Percentiles rank a stretch among this genome's conserved stretches.
These are phyloP conservation scores for Elmis aenea DNA, from an alignment of 2,888 invertebrate species.

Conservation along the genomic window DNA sequence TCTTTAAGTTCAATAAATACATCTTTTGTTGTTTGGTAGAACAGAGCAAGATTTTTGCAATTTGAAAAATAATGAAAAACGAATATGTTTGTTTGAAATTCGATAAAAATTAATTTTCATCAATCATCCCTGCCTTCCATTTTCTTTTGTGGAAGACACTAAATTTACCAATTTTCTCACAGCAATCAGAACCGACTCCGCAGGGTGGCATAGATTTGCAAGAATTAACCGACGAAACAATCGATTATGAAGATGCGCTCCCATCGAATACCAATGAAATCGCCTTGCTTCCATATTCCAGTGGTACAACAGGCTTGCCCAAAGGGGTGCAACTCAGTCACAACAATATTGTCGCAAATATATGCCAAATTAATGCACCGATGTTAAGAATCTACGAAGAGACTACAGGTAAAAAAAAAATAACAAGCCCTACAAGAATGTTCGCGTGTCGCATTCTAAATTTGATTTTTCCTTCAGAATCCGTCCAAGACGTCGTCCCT, in stretches of 20 bases:
- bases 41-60: too few relatives aligned
- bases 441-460: too few relatives aligned
- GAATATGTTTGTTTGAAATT: too few relatives aligned
- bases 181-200: conserved; percentile 48
- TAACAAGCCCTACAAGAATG: too few relatives aligned
- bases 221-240: conserved; percentile 53
- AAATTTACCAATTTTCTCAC: too few relatives aligned
- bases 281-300: conserved; percentile 73
- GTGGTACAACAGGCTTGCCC: conserved; percentile 79
- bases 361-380: conserved; percentile 7
- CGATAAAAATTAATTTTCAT: too few relatives aligned
- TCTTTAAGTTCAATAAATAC: too few relatives aligned
- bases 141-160: too few relatives aligned
- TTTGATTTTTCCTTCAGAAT: too few relatives aligned
- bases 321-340: conserved; percentile 70
- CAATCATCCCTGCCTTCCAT: too few relatives aligned
- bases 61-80: too few relatives aligned
- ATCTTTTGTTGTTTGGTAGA: too few relatives aligned
- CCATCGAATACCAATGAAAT: conserved; percentile 54
- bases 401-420: conserved; percentile 7
- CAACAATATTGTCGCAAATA: conserved; percentile 52
- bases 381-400: conserved; percentile 1
- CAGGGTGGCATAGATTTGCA: conserved; percentile 55
- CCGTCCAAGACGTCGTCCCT: conserved; percentile 59
- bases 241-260: conserved; percentile 50